Conservation (phyloP, 2,888 invertebrate genomes). For the Melanophora roralis region DNA sequence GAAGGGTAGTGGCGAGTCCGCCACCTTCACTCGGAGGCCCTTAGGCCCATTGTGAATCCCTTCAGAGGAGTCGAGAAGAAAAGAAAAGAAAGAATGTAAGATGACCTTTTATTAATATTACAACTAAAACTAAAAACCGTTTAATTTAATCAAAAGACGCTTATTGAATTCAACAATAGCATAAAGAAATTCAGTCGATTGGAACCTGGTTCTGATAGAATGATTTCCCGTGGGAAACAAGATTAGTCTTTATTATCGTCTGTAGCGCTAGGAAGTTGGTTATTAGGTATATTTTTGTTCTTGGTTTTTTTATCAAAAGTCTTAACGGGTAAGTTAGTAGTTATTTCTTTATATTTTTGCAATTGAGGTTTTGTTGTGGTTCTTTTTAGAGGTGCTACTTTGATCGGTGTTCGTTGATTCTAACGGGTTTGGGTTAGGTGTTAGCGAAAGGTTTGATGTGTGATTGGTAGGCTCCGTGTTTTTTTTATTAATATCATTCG, state of each 20-base stretch:
- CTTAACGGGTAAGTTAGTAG: background rate
- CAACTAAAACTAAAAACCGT: too few species aligned
- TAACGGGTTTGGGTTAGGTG: background rate
- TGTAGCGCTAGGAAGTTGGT: background rate
- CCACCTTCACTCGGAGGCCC: too few species aligned
- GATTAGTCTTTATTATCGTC: background rate
- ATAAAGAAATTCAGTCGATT: too few species aligned
- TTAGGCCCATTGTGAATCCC: too few species aligned
- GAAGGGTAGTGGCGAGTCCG: too few species aligned
- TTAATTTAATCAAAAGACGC: too few species aligned
- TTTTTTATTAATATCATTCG: background rate
- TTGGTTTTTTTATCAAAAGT: background rate
- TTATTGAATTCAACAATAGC: too few species aligned
- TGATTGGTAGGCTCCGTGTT: background rate
- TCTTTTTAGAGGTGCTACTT: background rate
- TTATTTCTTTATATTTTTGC: background rate
- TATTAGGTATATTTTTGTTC: background rate
- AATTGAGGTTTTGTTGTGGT: background rate
- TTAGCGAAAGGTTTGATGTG: background rate
- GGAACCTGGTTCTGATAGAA: background rate
- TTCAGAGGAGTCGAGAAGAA: too few species aligned
- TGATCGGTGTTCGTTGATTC: too few species aligned
- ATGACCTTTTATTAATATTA: too few species aligned
- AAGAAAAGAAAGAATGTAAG: too few species aligned
- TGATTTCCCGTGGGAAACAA: background rate